phyloP scores from a whole-genome alignment of 2,888 invertebrate species.

The Diploptera punctata region DNA sequence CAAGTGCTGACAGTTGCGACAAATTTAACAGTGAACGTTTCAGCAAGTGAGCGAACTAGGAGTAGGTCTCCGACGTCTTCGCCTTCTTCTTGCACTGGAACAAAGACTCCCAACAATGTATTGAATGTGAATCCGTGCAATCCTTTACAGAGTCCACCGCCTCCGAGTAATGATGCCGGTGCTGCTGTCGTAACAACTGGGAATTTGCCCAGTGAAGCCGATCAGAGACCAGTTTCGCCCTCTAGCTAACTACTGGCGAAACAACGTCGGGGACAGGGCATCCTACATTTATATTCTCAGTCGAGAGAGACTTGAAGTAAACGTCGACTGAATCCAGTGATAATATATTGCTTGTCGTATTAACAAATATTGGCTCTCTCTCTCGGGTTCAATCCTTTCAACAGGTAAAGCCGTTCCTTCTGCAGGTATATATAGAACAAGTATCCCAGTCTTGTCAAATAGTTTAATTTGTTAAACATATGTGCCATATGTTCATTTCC shows the following conservation, averaged over 20 bases:
- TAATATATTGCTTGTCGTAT: background rate
- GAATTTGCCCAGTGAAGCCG: conserved; percentile 17
- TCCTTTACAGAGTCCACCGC: conserved; percentile 3
- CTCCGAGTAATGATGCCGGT: background rate
- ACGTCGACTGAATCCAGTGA: background rate
- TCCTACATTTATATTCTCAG: background rate
- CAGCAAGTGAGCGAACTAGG: conserved; percentile 18
- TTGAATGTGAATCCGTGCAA: conserved; percentile 1
- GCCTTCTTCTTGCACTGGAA: conserved; percentile 21
- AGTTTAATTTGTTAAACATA: conserved; percentile 13
- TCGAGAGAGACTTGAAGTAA: conserved; percentile 8
- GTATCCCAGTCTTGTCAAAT: conserved; percentile 17
- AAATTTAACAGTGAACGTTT: conserved; percentile 40
- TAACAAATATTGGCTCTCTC: background rate
- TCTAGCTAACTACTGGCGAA: conserved; percentile 41
- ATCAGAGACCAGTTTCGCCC: conserved; percentile 39
- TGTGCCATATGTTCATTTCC: conserved; percentile 25
- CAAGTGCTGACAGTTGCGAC: conserved; percentile 38
- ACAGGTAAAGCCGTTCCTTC: background rate
- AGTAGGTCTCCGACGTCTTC: conserved; percentile 29
- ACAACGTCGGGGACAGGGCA: conserved; percentile 16
- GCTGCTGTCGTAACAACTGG: conserved; percentile 3
- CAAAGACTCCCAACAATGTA: conserved; percentile 23
- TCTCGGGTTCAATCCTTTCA: background rate
- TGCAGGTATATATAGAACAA: background rate